These are phyloP conservation scores for Oreotragus oreotragus DNA, from an alignment of 2,113 vertebrate genomes.

Conservation along the genomic window DNA sequence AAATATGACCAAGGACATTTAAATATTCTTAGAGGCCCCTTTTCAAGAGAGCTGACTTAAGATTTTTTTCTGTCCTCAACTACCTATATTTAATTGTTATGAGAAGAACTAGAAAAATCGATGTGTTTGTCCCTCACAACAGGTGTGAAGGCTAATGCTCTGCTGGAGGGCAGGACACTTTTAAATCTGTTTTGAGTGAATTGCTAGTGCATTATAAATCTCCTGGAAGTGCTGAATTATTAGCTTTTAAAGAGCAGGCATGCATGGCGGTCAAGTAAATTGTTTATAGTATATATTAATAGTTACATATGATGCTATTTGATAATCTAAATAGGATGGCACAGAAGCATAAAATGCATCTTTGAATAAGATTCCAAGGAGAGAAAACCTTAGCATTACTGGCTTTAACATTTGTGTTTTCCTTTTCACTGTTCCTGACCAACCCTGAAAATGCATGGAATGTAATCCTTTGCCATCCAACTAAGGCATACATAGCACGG, in stretches of 20 bases:
- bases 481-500: background rate
- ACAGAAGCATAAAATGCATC: background rate
- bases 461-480: background rate
- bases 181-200: constrained; percentile 17
- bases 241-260: constrained; percentile 31
- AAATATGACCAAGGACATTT: constrained; percentile 46
- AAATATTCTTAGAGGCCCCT: constrained; percentile 41
- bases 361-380: constrained; percentile 11
- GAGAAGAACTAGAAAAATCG: background rate
- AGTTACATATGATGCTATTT: background rate
- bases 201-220: constrained; percentile 8
- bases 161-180: background rate
- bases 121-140: constrained; percentile 24
- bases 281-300: constrained; percentile 8
- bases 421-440: background rate
- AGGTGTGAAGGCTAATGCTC: constrained; percentile 50
- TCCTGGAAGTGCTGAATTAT: constrained; percentile 45
- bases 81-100: background rate
- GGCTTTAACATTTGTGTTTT: background rate
- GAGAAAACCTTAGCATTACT: background rate
- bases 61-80: background rate
- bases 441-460: background rate
- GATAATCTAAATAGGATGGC: background rate
- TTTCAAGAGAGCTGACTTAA: constrained; percentile 48
- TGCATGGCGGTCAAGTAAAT: constrained; percentile 19